A percentile compares a stretch with the other conserved stretches of the same genome.
Evolutionary conservation across 2,113 vertebrate genomes (phyloP).

Genomic region (Phoxinus phoxinus): DNA sequence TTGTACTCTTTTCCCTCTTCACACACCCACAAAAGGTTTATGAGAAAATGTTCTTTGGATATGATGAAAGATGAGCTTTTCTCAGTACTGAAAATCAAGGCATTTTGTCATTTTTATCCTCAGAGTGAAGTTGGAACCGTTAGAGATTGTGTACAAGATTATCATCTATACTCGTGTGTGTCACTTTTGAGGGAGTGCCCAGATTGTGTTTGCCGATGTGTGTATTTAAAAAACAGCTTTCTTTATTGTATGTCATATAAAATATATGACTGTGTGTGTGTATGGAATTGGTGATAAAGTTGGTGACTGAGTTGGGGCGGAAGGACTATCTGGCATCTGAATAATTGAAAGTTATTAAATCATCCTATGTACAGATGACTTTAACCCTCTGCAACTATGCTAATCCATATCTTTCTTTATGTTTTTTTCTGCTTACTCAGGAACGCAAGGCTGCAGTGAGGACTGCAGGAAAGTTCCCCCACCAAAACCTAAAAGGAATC

Average conservation of each 20-base stretch:
- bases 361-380: slow-evolving; percentile 64
- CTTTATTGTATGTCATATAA: slow-evolving; percentile 7
- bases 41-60: background rate
- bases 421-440: slow-evolving; percentile 62
- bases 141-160: background rate
- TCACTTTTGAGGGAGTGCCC: background rate
- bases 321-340: slow-evolving; percentile 70
- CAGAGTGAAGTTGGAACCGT: background rate
- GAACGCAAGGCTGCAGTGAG: slow-evolving; percentile 90
- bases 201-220: slow-evolving; percentile 9
- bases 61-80: slow-evolving; percentile 21
- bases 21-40: background rate
- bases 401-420: background rate
- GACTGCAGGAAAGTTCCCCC: slow-evolving; percentile 96
- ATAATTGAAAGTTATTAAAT: slow-evolving; percentile 73
- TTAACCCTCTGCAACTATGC: background rate
- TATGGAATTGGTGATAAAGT: slow-evolving; percentile 66
- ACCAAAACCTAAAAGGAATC: slow-evolving; percentile 96
- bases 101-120: slow-evolving; percentile 10
- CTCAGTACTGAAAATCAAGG: background rate
- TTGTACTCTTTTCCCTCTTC: slow-evolving; percentile 14
- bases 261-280: background rate
- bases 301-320: slow-evolving; percentile 63
- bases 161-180: background rate
- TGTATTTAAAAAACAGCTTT: background rate